These are phyloP conservation scores for Neopipo cinnamomea DNA, from an alignment of 2,113 vertebrate species.

Conservation along the genomic window DNA sequence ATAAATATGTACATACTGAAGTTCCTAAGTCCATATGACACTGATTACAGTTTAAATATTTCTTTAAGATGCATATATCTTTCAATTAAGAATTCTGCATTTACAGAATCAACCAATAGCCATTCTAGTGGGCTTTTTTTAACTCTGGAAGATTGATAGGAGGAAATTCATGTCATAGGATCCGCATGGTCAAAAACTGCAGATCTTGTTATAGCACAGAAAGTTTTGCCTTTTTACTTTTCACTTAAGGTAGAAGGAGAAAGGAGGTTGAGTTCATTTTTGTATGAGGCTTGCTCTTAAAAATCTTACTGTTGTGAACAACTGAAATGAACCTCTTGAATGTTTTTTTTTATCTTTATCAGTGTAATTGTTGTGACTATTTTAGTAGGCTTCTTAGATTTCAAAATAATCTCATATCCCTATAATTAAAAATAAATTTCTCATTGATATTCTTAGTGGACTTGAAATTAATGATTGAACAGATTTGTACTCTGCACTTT, in stretches of 20 bases:
- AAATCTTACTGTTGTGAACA: background rate
- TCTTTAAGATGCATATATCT: slow-evolving; percentile 4
- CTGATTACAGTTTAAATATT: background rate
- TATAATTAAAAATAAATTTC: background rate
- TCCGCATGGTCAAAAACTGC: background rate
- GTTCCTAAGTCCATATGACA: slow-evolving; percentile 67
- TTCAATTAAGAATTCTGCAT: slow-evolving; percentile 7
- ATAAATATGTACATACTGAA: slow-evolving; percentile 63
- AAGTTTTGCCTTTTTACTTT: background rate
- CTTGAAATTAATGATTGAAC: background rate
- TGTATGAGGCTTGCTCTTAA: background rate
- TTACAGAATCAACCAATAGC: background rate
- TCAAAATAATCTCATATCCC: background rate
- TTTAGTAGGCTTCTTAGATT: background rate
- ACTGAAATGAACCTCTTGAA: background rate
- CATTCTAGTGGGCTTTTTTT: background rate
- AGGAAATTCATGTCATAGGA: background rate
- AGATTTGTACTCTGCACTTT: background rate
- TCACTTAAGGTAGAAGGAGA: background rate
- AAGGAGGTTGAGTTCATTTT: background rate
- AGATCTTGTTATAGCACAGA: background rate
- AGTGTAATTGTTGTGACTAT: background rate
- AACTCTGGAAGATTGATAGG: background rate
- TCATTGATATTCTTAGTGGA: background rate
- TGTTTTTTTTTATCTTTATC: background rate